These are phyloP conservation scores for Luscinia megarhynchos DNA, from an alignment of 2,797 vertebrate genomes.

Conservation along the genomic window DNA sequence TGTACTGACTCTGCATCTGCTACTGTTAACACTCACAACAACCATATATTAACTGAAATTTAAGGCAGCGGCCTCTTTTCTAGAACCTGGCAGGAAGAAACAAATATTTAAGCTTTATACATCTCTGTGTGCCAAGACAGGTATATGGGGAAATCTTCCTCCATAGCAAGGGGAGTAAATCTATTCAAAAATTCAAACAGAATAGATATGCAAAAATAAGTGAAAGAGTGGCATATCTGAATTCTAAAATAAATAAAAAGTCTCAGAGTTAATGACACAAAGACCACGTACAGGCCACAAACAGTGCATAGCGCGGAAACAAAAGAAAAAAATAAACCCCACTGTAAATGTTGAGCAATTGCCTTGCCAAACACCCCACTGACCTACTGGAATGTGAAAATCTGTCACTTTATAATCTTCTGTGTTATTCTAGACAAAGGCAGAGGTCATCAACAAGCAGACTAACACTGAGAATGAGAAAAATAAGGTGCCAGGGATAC, in stretches of 20 bases:
- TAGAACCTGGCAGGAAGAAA: not conserved
- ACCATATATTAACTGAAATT: not conserved
- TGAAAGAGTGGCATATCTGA: rapidly evolving
- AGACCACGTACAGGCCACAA: not conserved
- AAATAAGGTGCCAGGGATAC: not conserved
- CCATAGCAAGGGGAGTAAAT: not conserved
- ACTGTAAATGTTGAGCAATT: not conserved
- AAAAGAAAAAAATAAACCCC: not conserved
- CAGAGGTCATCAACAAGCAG: not conserved
- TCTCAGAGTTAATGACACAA: not conserved
- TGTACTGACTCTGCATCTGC: not conserved
- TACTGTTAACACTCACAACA: not conserved
- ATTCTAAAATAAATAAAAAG: not conserved
- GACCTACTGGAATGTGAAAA: not conserved
- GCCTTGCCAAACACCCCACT: not conserved
- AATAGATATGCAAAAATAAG: not conserved
- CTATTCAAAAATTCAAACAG: not conserved
- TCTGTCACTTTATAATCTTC: not conserved
- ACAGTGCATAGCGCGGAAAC: not conserved
- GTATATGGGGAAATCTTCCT: not conserved
- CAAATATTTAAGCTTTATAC: not conserved
- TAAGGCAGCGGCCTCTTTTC: not conserved
- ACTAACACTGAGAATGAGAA: not conserved
- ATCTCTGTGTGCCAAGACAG: not conserved
- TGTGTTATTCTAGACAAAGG: not conserved